phyloP scores from a whole-genome alignment of 2,797 vertebrate species.

The Galaxias olidus region DNA sequence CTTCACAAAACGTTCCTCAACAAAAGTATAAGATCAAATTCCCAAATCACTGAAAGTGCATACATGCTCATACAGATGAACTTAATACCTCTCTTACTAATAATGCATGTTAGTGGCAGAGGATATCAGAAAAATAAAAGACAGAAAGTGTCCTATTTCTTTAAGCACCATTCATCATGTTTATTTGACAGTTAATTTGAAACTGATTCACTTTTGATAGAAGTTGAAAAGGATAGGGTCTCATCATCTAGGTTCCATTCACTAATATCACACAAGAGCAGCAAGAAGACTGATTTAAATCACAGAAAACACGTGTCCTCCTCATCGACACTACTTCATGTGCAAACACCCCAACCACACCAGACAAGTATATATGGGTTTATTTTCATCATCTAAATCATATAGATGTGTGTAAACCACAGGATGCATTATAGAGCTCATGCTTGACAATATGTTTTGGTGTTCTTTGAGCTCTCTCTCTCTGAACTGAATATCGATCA shows the following conservation, averaged over 20 bases:
- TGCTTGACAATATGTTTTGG: no score
- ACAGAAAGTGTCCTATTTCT: neutral
- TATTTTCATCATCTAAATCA: no score
- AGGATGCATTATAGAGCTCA: no score
- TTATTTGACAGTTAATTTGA: conserved; percentile 51
- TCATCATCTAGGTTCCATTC: no score
- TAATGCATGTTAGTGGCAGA: neutral
- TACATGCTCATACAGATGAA: no score
- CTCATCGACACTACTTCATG: conserved; percentile 34
- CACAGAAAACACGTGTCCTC: conserved; percentile 18
- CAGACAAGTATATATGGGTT: conserved; percentile 16
- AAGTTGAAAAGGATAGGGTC: conserved; percentile 51
- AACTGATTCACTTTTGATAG: conserved; percentile 32
- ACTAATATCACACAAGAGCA: conserved; percentile 56
- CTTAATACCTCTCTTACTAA: no score
- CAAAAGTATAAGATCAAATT: no score
- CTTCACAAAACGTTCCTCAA: no score
- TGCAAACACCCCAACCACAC: conserved; percentile 55
- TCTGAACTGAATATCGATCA: no score
- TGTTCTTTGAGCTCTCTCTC: no score
- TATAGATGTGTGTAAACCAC: no score
- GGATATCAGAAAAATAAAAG: neutral
- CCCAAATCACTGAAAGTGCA: no score
- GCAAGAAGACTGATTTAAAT: conserved; percentile 38
- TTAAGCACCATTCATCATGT: conserved; percentile 24